Evolutionary conservation across 2,113 vertebrate genomes (phyloP).

Genomic region (Paedocypris sp.): DNA sequence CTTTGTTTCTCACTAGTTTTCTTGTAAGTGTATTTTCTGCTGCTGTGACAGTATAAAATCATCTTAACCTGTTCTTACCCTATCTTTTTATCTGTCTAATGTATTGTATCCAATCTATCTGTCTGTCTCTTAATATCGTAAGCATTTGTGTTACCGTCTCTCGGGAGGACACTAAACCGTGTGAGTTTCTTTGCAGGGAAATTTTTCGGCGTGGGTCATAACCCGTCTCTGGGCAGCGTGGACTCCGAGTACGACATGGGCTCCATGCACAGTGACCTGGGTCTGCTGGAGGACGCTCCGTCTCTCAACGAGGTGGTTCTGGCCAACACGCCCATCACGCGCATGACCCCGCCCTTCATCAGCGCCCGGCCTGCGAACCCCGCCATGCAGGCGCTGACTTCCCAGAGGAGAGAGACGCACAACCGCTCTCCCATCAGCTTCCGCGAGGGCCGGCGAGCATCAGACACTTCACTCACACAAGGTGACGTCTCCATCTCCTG

Average conservation of each 20-base stretch:
- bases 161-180: too few species aligned
- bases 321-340: slow-evolving; percentile 55
- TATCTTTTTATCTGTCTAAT: too few species aligned
- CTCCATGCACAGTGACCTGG: slow-evolving; percentile 75
- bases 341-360: slow-evolving; percentile 64
- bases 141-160: neutral
- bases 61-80: too few species aligned
- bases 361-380: slow-evolving; percentile 76
- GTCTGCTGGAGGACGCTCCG: slow-evolving; percentile 73
- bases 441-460: slow-evolving; percentile 87
- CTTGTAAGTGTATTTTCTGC: too few species aligned
- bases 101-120: too few species aligned
- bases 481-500: slow-evolving; percentile 52
- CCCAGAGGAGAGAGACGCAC: slow-evolving; percentile 80
- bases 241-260: slow-evolving; percentile 86
- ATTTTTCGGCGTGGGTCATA: slow-evolving; percentile 74
- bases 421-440: slow-evolving; percentile 96
- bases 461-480: slow-evolving; percentile 94
- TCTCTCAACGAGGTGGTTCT: slow-evolving; percentile 71
- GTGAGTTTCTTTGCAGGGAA: slow-evolving; percentile 73
- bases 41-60: too few species aligned
- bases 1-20: too few species aligned
- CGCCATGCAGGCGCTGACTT: slow-evolving; percentile 74
- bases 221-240: slow-evolving; percentile 79
- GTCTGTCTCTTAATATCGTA: too few species aligned